A percentile compares a stretch with the other conserved stretches of the same genome.
Evolutionary conservation across 2,888 invertebrate genomes (phyloP).

Genomic region (Liopterus haemorrhoidalis): DNA sequence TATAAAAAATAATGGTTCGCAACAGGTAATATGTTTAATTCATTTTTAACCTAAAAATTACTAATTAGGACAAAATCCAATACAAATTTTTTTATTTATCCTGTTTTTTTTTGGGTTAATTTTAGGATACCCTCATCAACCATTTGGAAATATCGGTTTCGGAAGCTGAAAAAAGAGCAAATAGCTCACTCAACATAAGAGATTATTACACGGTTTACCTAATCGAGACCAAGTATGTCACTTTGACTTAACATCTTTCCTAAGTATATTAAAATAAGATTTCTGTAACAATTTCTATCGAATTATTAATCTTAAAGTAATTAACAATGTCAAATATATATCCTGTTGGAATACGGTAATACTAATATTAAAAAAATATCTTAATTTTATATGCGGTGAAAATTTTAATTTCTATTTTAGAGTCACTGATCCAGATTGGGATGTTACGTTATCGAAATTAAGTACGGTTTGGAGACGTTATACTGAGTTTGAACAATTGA

Average conservation of each 20-base stretch:
- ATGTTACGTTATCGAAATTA: slow-evolving; percentile 55
- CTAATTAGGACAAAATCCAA: neutral
- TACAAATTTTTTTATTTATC: neutral
- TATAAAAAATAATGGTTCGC: slow-evolving; percentile 16
- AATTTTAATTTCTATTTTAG: slow-evolving; percentile 44
- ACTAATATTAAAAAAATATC: slow-evolving; percentile 13
- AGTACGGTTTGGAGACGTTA: slow-evolving; percentile 73
- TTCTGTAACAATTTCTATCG: slow-evolving; percentile 17
- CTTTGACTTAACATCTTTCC: slow-evolving; percentile 24
- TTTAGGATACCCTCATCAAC: slow-evolving; percentile 61
- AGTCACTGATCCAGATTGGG: slow-evolving; percentile 59
- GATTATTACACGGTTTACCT: slow-evolving; percentile 75
- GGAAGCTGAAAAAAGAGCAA: slow-evolving; percentile 71
- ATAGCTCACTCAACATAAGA: slow-evolving; percentile 65
- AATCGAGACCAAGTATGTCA: slow-evolving; percentile 68
- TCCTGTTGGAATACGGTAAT: slow-evolving; percentile 25
- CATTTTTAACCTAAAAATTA: slow-evolving; percentile 6
- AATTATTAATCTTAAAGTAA: slow-evolving; percentile 20
- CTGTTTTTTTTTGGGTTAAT: slow-evolving; percentile 29
- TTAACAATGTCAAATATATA: slow-evolving; percentile 23
- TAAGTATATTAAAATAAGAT: slow-evolving; percentile 20
- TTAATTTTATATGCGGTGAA: slow-evolving; percentile 19
- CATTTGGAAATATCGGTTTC: slow-evolving; percentile 70
- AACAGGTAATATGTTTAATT: slow-evolving; percentile 13
- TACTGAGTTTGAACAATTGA: slow-evolving; percentile 76